Base-by-base conservation (phyloP, 2,113 vertebrate genomes). In the Prolemur simus region DNA sequence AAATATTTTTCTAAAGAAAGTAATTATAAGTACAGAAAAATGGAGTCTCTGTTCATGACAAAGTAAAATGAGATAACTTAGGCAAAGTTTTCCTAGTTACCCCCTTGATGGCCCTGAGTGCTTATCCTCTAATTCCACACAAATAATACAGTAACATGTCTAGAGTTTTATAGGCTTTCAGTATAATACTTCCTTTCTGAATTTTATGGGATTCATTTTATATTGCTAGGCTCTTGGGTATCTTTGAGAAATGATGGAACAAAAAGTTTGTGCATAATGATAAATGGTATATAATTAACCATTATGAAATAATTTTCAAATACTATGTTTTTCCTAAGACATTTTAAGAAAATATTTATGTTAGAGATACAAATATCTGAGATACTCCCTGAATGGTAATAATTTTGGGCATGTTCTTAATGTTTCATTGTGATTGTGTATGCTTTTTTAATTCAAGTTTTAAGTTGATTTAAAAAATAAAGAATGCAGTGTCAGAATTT, bases 381-480 rank as follows among this genome's bases (percentile, higher is more conserved):
- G 94, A 84, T 94, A 94, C 80, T 97, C 92, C 87, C 80, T 96
- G 78, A 98, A 98, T 97, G 39, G 76, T 95, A 97, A 96, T 95
- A 73, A 96, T 98, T 98, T 97, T 95, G 98, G 97, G 89, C 87
- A 96, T 52, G 96, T 97, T 98, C 94, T 92, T 96, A 97, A 95
- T 98, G 95, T 95, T 98, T 98, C 95, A 96, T 97, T 98, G 97
- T 98, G 97, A 98, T 97, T 94, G 56, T 84, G 92, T 87, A 98
- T 66, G 29, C 2, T 34, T 66, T 34, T 66, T 34, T 64, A 98
- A 98, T 98, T 94, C 92, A 96, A 96, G 47, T 42, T 91, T 97
- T 92, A 94, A 97, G 97, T 98, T 98, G 94, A 96, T 98, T 97
- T 96, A 97, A 97, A 83, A 98, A 97, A 97, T 95, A 98, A 98